Evolutionary conservation across 2,113 vertebrate genomes (phyloP).

Genomic region (Meles meles): DNA sequence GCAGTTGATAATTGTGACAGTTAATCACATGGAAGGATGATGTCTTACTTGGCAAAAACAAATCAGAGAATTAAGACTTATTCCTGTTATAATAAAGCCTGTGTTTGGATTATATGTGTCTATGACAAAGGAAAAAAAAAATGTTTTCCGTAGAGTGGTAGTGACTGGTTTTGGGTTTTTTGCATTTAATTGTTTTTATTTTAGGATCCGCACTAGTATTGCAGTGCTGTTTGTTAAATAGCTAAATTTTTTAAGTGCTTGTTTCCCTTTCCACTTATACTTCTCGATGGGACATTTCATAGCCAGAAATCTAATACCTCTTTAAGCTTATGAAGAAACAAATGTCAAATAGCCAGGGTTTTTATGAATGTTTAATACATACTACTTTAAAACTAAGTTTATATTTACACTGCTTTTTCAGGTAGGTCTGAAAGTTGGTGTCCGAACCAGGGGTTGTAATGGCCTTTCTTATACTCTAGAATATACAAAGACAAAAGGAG

Average conservation of each 20-base stretch:
- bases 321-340: not conserved
- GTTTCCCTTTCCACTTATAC: not conserved
- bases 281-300: not conserved
- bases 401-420: slow-evolving; percentile 72
- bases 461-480: slow-evolving; percentile 96
- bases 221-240: not conserved
- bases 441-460: slow-evolving; percentile 97
- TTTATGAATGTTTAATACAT: not conserved
- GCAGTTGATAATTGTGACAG: not conserved
- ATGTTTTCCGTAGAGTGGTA: not conserved
- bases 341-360: not conserved
- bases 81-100: not conserved
- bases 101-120: not conserved
- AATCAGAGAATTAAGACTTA: not conserved
- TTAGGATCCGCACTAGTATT: not conserved
- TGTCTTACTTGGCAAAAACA: not conserved
- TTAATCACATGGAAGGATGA: not conserved
- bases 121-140: not conserved
- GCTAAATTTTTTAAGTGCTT: not conserved
- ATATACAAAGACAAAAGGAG: slow-evolving; percentile 92
- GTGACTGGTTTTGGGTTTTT: not conserved
- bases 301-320: not conserved
- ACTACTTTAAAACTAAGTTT: not conserved
- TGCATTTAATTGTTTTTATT: not conserved
- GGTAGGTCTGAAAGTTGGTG: slow-evolving; percentile 96